Evolutionary conservation across 2,113 vertebrate genomes (phyloP).

Genomic region (Thunnus thynnus): DNA sequence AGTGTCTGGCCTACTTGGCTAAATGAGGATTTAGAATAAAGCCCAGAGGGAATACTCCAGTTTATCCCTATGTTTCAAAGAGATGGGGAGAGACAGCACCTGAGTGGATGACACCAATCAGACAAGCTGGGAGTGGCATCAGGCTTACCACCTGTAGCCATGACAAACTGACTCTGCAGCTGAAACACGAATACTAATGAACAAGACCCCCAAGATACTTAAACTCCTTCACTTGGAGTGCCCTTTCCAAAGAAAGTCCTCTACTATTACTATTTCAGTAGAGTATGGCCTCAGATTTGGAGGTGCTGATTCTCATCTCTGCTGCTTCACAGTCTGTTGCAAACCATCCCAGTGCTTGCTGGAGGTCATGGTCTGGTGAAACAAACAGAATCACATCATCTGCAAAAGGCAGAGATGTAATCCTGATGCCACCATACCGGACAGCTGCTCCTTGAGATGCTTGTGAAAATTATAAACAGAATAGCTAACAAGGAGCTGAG

Average conservation of each 20-base stretch:
- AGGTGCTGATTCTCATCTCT: neutral
- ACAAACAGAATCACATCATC: neutral
- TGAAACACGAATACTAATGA: neutral
- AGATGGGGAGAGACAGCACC: neutral
- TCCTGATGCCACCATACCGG: neutral
- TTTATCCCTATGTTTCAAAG: conserved; percentile 52
- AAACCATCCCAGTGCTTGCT: neutral
- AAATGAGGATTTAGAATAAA: conserved; percentile 69
- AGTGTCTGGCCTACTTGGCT: conserved; percentile 70
- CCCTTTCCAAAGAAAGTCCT: neutral
- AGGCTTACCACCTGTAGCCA: neutral
- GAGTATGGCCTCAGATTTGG: neutral
- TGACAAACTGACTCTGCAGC: neutral
- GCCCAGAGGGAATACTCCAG: conserved; percentile 67
- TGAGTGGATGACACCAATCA: conserved; percentile 20
- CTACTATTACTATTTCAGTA: neutral
- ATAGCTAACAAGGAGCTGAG: no score
- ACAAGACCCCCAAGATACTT: no score
- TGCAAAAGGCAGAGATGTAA: neutral
- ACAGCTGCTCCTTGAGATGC: no score
- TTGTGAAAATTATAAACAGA: no score
- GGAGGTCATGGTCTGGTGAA: no score
- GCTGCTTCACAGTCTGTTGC: neutral
- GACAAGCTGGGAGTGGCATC: neutral
- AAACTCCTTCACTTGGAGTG: no score